phyloP scores from a whole-genome alignment of 2,797 vertebrate genomes.

The Brachymystax lenok region DNA sequence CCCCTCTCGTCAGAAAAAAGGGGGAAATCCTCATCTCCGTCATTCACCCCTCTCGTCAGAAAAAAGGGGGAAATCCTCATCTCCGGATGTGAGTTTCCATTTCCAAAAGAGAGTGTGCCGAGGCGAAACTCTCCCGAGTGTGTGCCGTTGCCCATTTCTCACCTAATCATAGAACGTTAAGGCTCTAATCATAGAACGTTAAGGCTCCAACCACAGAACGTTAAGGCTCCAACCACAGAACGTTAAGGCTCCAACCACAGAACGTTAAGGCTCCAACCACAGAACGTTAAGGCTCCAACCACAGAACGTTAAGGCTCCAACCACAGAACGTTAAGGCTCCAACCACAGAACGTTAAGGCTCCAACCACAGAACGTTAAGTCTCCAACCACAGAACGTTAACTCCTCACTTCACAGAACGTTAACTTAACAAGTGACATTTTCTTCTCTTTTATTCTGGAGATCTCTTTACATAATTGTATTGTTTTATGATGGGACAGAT shows the following conservation, averaged over 20 bases:
- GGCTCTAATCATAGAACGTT: not conserved
- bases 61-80: constrained; percentile 17
- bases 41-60: not conserved
- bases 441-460: not conserved
- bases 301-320: not conserved
- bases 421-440: not conserved
- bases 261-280: not conserved
- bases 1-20: no score
- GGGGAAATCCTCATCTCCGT: no score
- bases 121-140: constrained; percentile 59
- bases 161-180: constrained; percentile 22
- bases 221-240: not conserved
- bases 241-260: not conserved
- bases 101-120: constrained; percentile 61
- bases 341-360: not conserved
- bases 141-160: constrained; percentile 45
- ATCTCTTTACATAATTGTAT: not conserved
- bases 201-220: not conserved
- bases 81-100: constrained; percentile 43
- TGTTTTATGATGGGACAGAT: not conserved
- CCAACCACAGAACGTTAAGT: no score
- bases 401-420: not conserved
- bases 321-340: not conserved
- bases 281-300: not conserved
- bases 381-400: not conserved